Evolutionary conservation across 2,797 vertebrate genomes (phyloP).

Genomic region (Halcyon badia): DNA sequence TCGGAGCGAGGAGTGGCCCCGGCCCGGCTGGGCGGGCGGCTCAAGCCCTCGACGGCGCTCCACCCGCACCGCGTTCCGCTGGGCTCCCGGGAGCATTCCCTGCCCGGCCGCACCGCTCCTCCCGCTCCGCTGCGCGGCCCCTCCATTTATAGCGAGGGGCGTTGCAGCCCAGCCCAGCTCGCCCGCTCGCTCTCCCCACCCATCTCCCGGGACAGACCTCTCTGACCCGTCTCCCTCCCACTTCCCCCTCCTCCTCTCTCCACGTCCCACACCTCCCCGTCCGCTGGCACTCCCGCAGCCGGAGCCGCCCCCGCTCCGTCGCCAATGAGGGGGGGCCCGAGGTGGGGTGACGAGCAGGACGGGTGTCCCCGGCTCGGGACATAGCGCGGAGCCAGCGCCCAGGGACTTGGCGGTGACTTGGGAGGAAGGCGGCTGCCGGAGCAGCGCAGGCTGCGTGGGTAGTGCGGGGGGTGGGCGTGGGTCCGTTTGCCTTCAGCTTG

Average conservation of each 20-base stretch:
- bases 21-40: not conserved
- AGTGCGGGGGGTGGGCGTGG: rapidly evolving
- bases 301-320: not conserved
- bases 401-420: rapidly evolving
- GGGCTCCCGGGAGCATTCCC: not conserved
- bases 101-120: not conserved
- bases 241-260: not conserved
- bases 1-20: not conserved
- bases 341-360: rapidly evolving
- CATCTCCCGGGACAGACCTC: slow-evolving; percentile 29
- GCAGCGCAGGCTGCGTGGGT: not conserved
- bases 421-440: not conserved
- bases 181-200: slow-evolving; percentile 43
- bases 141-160: slow-evolving; percentile 61
- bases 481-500: not conserved
- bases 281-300: not conserved
- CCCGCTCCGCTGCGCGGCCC: not conserved
- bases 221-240: slow-evolving; percentile 2
- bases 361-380: not conserved
- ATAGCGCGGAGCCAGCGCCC: rapidly evolving
- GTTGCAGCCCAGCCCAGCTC: slow-evolving; percentile 23
- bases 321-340: no score
- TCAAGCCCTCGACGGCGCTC: not conserved
- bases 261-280: no score
- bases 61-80: not conserved